Evolutionary conservation across 1,140 invertebrate species (phyloP).

Genomic region (Cyclina sinensis): DNA sequence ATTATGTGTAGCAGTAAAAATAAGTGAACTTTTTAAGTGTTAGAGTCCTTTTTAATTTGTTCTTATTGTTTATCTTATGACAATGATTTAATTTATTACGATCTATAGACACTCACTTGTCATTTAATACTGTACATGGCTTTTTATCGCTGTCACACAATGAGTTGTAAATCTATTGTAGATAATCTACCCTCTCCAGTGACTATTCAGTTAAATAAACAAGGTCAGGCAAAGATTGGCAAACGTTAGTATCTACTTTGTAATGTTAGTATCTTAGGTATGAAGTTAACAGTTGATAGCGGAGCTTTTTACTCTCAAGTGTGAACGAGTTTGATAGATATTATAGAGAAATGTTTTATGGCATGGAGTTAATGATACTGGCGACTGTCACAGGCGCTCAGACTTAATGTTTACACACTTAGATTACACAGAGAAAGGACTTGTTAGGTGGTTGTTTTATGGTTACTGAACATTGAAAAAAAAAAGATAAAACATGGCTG

Average conservation of each 20-base stretch:
- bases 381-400: background rate
- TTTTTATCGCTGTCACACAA: conserved; percentile 1
- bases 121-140: background rate
- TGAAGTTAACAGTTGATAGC: conserved; percentile 19
- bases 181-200: background rate
- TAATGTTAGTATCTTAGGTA: background rate
- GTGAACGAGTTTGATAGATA: background rate
- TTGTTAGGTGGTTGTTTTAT: too few species aligned
- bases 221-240: background rate
- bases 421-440: background rate
- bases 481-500: too few species aligned
- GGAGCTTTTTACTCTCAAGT: background rate
- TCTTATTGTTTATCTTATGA: too few species aligned
- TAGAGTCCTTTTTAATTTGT: too few species aligned
- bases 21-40: too few species aligned
- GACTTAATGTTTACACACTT: background rate
- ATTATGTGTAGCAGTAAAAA: too few species aligned
- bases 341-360: background rate
- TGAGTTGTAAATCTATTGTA: conserved; percentile 39
- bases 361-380: conserved; percentile 2
- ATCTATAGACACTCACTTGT: background rate
- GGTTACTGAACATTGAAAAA: too few species aligned
- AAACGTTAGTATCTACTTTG: conserved; percentile 3
- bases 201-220: conserved; percentile 12
- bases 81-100: background rate